Conservation (phyloP, 2,797 vertebrate species). For the Scyliorhinus canicula region DNA sequence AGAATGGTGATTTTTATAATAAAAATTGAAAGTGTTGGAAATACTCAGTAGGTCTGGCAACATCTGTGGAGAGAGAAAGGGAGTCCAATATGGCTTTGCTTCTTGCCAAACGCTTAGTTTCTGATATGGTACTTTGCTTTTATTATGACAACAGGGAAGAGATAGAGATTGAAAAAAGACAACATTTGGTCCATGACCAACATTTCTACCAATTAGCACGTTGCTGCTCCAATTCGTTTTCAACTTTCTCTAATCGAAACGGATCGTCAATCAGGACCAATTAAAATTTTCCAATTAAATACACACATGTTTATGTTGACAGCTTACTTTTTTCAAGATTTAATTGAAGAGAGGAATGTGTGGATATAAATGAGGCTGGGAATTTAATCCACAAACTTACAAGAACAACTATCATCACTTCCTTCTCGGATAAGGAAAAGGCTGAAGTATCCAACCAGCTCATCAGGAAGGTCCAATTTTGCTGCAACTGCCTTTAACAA, state of each 20-base stretch:
- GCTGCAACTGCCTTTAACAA: constrained; percentile 77
- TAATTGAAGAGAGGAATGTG: not conserved
- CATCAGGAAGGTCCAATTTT: constrained; percentile 88
- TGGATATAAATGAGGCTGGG: not conserved
- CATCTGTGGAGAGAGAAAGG: too few relatives aligned
- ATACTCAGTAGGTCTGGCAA: too few relatives aligned
- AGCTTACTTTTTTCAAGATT: not conserved
- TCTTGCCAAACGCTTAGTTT: too few relatives aligned
- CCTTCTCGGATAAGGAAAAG: constrained; percentile 84
- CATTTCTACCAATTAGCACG: not conserved
- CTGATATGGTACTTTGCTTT: too few relatives aligned
- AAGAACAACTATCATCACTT: constrained; percentile 79
- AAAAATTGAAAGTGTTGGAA: too few relatives aligned
- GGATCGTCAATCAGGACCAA: not conserved
- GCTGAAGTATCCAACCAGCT: constrained; percentile 90
- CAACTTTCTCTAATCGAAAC: not conserved
- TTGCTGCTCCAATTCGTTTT: not conserved
- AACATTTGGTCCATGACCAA: not conserved
- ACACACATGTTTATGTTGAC: not conserved
- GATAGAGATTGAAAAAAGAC: not conserved
- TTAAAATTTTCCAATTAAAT: not conserved
- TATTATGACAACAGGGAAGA: not conserved
- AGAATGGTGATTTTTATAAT: not conserved
- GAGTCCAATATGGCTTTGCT: too few relatives aligned
- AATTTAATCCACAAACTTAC: constrained; percentile 63